phyloP scores from a whole-genome alignment of 2,797 vertebrate genomes.

The Pelobates cultripes region DNA sequence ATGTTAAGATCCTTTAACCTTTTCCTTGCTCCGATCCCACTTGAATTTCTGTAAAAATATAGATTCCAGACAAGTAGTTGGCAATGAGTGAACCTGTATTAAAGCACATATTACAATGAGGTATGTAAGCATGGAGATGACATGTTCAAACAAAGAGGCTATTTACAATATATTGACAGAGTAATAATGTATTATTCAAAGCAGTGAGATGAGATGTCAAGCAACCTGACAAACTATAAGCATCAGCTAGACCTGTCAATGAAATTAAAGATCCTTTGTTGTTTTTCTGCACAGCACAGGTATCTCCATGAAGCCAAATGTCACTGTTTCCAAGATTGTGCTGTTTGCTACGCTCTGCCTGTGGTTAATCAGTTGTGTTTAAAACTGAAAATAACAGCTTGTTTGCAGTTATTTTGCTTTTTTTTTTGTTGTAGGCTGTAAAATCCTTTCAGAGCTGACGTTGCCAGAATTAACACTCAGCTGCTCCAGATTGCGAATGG shows the following conservation, averaged over 20 bases:
- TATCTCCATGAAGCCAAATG: background rate
- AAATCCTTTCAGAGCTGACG: background rate
- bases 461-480: slow-evolving; percentile 8
- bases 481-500: background rate
- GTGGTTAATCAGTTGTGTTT: slow-evolving; percentile 4
- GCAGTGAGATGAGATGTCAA: background rate
- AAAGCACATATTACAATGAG: too few relatives aligned
- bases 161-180: background rate
- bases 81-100: too few relatives aligned
- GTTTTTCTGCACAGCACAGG: background rate
- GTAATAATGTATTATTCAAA: background rate
- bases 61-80: too few relatives aligned
- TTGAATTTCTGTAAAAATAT: too few relatives aligned
- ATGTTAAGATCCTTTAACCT: too few relatives aligned
- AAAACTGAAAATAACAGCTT: slow-evolving; percentile 9
- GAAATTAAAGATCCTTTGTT: background rate
- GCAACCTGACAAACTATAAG: background rate
- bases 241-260: background rate
- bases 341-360: background rate
- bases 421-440: background rate
- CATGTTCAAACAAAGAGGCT: too few relatives aligned
- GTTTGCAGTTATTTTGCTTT: background rate
- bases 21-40: too few relatives aligned
- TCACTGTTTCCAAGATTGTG: background rate
- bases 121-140: too few relatives aligned